Percentiles rank a stretch among this genome's conserved stretches.
These are phyloP conservation scores for Ormyrus nitidulus DNA, from an alignment of 2,888 invertebrate genomes.

Conservation along the genomic window DNA sequence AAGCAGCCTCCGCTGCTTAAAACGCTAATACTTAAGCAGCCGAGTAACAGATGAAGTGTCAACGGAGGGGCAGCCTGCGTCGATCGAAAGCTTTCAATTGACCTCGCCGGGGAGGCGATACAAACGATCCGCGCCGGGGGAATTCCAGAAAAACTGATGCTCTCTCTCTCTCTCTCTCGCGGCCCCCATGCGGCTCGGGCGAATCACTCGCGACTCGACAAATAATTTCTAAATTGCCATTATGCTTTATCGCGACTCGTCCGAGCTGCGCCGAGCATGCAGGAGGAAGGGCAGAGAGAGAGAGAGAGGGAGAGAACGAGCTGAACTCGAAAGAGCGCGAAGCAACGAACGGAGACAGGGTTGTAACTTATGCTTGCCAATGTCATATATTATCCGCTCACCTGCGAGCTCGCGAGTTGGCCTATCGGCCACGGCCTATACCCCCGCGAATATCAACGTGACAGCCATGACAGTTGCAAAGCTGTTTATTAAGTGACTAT, in stretches of 20 bases:
- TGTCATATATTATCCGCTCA: constrained; percentile 57
- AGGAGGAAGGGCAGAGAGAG: constrained; percentile 3
- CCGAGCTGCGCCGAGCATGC: background rate
- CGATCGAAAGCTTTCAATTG: constrained; percentile 24
- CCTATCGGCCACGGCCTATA: constrained; percentile 47
- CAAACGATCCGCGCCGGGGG: background rate
- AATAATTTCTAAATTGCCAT: constrained; percentile 55
- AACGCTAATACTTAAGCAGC: too few species aligned
- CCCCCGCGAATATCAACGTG: constrained; percentile 52
- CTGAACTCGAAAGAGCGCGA: background rate
- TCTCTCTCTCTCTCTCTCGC: too few species aligned
- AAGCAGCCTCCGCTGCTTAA: too few species aligned
- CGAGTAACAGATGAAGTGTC: constrained; percentile 34
- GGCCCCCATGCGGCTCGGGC: constrained; percentile 22
- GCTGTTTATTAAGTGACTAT: constrained; percentile 58
- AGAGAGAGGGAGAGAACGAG: background rate
- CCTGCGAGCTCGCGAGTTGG: constrained; percentile 43
- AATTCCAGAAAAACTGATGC: background rate
- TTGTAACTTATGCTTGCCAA: constrained; percentile 56
- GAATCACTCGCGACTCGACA: constrained; percentile 31
- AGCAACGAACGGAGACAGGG: constrained; percentile 52
- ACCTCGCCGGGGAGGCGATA: background rate
- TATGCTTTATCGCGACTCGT: constrained; percentile 46
- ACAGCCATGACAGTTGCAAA: constrained; percentile 56
- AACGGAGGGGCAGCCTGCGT: constrained; percentile 12